Evolutionary conservation across 2,888 invertebrate genomes (phyloP).

Genomic region (Pristionchus maxplancki): DNA sequence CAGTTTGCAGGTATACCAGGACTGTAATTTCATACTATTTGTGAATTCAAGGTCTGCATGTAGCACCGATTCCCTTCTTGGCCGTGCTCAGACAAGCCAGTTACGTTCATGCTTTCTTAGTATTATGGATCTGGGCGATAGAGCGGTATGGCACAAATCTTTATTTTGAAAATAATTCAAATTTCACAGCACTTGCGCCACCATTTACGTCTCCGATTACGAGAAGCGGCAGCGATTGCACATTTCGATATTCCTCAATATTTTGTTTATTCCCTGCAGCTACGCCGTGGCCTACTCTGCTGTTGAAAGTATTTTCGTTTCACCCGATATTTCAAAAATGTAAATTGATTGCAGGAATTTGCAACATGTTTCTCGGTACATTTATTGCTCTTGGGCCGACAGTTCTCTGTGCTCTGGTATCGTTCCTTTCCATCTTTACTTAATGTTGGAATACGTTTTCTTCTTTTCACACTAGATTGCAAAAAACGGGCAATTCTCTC

Average conservation of each 20-base stretch:
- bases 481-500: too few species aligned
- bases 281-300: neutral
- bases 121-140: neutral
- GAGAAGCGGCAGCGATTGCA: neutral
- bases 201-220: neutral
- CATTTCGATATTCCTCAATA: neutral
- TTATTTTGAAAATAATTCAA: too few species aligned
- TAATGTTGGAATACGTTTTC: too few species aligned
- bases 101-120: neutral
- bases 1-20: neutral
- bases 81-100: neutral
- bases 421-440: too few species aligned
- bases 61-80: neutral
- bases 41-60: neutral
- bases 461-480: too few species aligned
- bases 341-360: neutral
- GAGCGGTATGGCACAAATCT: neutral
- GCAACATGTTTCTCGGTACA: neutral
- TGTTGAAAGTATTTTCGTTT: neutral
- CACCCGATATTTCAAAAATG: neutral
- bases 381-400: neutral
- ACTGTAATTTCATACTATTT: neutral
- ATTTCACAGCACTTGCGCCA: neutral
- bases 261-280: neutral
- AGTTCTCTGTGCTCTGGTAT: neutral